Conservation (phyloP, 2,797 vertebrate genomes). For the Babyrousa celebensis region DNA sequence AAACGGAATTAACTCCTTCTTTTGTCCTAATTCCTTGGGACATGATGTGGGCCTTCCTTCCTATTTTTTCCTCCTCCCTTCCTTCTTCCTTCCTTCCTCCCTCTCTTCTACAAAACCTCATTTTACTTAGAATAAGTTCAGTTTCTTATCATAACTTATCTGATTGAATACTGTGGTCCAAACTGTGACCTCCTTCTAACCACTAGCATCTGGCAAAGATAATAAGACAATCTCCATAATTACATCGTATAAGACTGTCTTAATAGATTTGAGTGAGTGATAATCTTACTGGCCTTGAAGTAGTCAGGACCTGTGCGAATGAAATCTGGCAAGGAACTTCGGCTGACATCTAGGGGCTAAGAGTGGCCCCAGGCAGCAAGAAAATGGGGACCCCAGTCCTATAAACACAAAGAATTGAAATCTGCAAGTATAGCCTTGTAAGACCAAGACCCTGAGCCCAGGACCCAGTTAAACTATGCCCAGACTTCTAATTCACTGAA, state of each 20-base stretch:
- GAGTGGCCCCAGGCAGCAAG: not conserved
- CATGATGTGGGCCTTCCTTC: not conserved
- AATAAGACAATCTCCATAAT: not conserved
- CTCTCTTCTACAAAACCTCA: not conserved
- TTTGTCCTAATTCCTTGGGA: not conserved
- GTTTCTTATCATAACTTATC: not conserved
- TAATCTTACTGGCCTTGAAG: not conserved
- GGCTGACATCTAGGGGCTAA: not conserved
- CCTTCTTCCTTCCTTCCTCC: not conserved
- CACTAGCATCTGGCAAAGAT: not conserved
- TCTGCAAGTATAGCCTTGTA: not conserved
- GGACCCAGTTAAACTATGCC: not conserved
- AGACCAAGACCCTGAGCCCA: not conserved
- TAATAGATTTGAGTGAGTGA: not conserved
- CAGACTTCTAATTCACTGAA: not conserved
- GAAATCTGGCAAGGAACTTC: slow-evolving; percentile 19
- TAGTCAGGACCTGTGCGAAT: not conserved
- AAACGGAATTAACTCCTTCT: not conserved
- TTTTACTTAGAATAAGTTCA: slow-evolving; percentile 30
- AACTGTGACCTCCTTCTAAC: slow-evolving; percentile 8
- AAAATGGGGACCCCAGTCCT: not conserved
- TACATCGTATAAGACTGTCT: not conserved
- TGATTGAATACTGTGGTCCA: not conserved
- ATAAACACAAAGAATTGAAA: not conserved
- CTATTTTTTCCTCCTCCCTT: not conserved